Base-by-base conservation (phyloP, 2,113 vertebrate species). In the Dryoscopus gambensis region DNA sequence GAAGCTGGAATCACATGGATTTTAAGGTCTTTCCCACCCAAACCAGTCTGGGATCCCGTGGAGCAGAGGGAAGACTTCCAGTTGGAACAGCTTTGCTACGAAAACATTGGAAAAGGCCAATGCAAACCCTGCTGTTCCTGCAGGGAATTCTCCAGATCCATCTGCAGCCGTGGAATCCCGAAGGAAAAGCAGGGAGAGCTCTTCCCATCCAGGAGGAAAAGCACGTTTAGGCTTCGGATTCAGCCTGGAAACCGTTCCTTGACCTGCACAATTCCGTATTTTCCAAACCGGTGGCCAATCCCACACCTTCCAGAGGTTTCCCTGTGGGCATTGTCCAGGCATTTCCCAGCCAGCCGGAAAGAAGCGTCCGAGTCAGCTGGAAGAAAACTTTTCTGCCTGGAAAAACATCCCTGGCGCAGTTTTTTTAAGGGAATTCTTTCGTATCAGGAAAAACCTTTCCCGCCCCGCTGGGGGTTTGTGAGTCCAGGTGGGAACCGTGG, bases 11-110 rank as follows among this genome's bases (percentile, higher is more conserved):
- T 30, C 17, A 0, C 1, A 11, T 47, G 55, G 40, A 52, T 25
- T 89, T 81, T 21, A 3, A 17, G 9, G n/a, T 52, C 8, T 74
- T 68, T 55, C 47, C 78, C 49, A 47, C 30, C 30, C 24, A 53
- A 68, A 47, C 17, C 79, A 49, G 40, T 23, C 21, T 19, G 69
- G 78, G n/a, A 76, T 76, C 35, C 21, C 4, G 3, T 11, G 93
- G 56, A 49, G 64, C 13, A 92, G 77, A n/a, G 82, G 77, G 87
- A 91, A 83, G 39, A 31, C 30, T 85, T 83, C 87, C 93, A 95
- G 81, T 13, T 64, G 93, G 53, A 86, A 25, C 23, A 84, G 95
- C 90, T 90, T 50, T 27, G 83, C 71, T 16, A 9, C 37, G 63
- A 19, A 50, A 14, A 10, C 13, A 0, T 0, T 2, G 55, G 83